These are phyloP conservation scores for Epirrita christyi DNA, from an alignment of 2,888 invertebrate genomes.

Conservation along the genomic window DNA sequence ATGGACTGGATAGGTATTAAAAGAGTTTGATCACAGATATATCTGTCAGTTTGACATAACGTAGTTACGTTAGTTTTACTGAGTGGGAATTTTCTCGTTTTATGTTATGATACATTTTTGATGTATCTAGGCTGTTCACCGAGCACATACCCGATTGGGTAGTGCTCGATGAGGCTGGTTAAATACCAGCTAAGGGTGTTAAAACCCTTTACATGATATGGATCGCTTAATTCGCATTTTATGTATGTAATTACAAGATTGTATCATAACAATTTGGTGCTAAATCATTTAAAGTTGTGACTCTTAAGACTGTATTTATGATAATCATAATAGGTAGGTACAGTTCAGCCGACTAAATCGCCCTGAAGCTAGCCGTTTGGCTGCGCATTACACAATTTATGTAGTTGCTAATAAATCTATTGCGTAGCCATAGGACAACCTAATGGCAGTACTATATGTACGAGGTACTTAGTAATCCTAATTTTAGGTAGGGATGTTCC, in stretches of 20 bases:
- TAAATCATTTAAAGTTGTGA: constrained; percentile 55
- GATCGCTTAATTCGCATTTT: background rate
- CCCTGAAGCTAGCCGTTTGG: too few species aligned
- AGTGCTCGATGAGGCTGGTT: background rate
- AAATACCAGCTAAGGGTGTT: too few species aligned
- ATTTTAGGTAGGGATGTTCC: constrained; percentile 32
- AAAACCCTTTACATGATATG: too few species aligned
- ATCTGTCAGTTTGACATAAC: too few species aligned
- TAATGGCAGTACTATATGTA: background rate
- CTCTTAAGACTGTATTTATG: constrained; percentile 62
- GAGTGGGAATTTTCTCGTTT: background rate
- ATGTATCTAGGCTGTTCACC: background rate
- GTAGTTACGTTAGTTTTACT: background rate
- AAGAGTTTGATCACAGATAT: background rate
- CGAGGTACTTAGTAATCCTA: constrained; percentile 6
- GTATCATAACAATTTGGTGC: constrained; percentile 46
- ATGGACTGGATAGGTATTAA: too few species aligned
- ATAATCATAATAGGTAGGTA: constrained; percentile 26
- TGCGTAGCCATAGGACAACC: too few species aligned
- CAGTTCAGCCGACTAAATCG: background rate
- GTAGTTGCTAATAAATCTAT: too few species aligned
- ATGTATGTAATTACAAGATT: constrained; percentile 24
- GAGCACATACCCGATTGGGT: too few species aligned
- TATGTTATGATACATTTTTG: background rate
- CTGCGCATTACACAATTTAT: too few species aligned